These are phyloP conservation scores for Varanus salvator DNA, from an alignment of 2,113 vertebrate species.

Conservation along the genomic window DNA sequence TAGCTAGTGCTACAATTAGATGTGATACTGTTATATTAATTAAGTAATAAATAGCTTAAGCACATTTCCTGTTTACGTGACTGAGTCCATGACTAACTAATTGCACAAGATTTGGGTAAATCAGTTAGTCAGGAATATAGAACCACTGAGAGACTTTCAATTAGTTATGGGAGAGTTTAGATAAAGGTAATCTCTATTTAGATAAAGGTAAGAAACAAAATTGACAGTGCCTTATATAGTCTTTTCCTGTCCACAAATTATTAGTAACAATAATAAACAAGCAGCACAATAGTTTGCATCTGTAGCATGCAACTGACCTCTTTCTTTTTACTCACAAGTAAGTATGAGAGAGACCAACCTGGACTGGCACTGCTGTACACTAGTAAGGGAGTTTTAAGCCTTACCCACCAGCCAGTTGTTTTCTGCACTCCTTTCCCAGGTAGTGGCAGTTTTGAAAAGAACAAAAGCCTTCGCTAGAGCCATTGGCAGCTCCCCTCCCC, in stretches of 20 bases:
- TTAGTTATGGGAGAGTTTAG: neutral
- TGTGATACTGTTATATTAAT: neutral
- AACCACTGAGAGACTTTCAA: neutral
- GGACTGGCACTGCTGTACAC: too few relatives aligned
- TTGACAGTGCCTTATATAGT: neutral
- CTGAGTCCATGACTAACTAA: slow-evolving; percentile 3
- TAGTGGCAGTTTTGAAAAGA: too few relatives aligned
- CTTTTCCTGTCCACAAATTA: neutral
- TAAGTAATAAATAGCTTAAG: slow-evolving; percentile 22
- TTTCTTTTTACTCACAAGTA: too few relatives aligned
- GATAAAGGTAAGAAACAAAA: neutral
- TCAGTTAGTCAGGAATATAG: neutral
- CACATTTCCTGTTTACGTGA: neutral
- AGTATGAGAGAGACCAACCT: too few relatives aligned
- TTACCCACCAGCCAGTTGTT: too few relatives aligned
- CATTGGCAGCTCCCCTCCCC: too few relatives aligned
- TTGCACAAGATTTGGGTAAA: accelerated
- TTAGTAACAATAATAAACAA: neutral
- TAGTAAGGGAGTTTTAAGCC: too few relatives aligned
- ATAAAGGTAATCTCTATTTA: neutral
- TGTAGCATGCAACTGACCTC: too few relatives aligned
- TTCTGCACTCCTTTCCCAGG: too few relatives aligned
- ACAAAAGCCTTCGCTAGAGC: too few relatives aligned
- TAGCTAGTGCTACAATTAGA: neutral
- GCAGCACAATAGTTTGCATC: too few relatives aligned